Evolutionary conservation across 2,113 vertebrate species (phyloP).

Genomic region (Tauraco erythrolophus): DNA sequence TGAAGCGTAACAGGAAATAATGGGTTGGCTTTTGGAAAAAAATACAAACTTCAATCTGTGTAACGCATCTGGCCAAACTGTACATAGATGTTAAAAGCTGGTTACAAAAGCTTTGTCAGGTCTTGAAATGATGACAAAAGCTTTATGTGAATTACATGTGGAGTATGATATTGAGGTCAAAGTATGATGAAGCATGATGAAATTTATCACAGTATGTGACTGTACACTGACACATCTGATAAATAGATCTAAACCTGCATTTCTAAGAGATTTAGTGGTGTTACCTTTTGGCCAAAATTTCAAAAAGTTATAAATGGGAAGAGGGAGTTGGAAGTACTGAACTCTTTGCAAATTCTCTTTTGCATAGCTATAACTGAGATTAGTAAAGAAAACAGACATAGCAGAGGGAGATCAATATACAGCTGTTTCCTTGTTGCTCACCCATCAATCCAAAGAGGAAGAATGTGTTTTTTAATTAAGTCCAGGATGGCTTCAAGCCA

Average conservation of each 20-base stretch:
- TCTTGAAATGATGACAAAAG: neutral
- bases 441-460: constrained; percentile 98
- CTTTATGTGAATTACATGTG: neutral
- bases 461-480: constrained; percentile 95
- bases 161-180: neutral
- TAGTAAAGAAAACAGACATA: neutral
- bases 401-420: neutral
- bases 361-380: neutral
- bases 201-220: neutral
- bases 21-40: neutral
- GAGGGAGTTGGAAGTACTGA: neutral
- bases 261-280: neutral
- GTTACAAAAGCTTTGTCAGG: neutral
- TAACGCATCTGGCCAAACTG: neutral
- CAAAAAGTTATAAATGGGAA: neutral
- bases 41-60: neutral
- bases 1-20: constrained; percentile 53
- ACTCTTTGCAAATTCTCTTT: neutral
- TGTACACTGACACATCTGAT: neutral
- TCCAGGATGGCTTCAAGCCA: constrained; percentile 98
- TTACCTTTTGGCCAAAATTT: neutral
- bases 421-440: constrained; percentile 66
- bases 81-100: neutral
- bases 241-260: neutral
- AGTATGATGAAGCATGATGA: neutral